Conservation (phyloP, 2,888 invertebrate species). For the Pollenia angustigena region DNA sequence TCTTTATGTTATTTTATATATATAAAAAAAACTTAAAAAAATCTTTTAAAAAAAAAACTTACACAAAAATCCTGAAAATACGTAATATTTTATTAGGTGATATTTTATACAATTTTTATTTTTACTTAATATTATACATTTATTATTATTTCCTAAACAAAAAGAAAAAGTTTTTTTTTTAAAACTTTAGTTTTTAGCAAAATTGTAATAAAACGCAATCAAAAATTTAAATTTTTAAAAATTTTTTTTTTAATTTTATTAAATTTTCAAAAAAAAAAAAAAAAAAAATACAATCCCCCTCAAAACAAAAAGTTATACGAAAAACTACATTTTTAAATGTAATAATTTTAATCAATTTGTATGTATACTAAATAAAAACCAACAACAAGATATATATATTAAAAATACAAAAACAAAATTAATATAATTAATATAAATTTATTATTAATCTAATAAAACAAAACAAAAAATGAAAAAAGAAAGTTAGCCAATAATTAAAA, state of each 20-base stretch:
- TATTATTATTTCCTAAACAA: constrained; percentile 65
- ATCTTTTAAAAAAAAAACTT: constrained; percentile 68
- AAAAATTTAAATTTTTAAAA: constrained; percentile 70
- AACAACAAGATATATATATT: constrained; percentile 74
- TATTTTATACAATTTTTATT: constrained; percentile 83
- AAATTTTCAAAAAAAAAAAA: constrained; percentile 52
- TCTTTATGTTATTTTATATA: constrained; percentile 78
- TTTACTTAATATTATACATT: constrained; percentile 54
- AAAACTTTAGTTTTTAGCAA: constrained; percentile 83
- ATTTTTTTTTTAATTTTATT: constrained; percentile 25
- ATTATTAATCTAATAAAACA: constrained; percentile 76
- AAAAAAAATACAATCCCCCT: constrained; percentile 32
- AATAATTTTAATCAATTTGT: constrained; percentile 83
- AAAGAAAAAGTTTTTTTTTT: constrained; percentile 68
- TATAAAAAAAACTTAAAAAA: constrained; percentile 73
- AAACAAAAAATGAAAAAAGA: constrained; percentile 68
- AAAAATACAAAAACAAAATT: constrained; percentile 75
- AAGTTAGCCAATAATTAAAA: constrained; percentile 75
- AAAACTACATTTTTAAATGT: constrained; percentile 82
- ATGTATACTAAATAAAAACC: constrained; percentile 82
- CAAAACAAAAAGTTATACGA: constrained; percentile 77
- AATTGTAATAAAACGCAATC: constrained; percentile 83
- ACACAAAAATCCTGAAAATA: constrained; percentile 70
- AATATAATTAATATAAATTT: constrained; percentile 76
- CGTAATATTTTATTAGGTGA: constrained; percentile 73